Evolutionary conservation across 23 tunicate genomes (phyloP), one percentile per base, ranked within the genome.

Genomic region (Halocynthia roretzi): DNA sequence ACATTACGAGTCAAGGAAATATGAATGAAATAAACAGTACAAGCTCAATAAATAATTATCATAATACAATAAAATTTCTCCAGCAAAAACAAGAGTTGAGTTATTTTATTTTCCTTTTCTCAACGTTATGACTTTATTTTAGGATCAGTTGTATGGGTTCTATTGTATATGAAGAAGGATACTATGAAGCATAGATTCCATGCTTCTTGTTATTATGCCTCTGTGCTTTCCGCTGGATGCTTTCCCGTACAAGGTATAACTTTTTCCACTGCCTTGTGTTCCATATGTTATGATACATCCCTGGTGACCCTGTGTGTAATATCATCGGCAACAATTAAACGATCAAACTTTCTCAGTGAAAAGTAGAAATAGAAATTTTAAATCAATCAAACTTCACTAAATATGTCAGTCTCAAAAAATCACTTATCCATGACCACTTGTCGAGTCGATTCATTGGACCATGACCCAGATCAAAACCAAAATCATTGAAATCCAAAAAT

Each of bases 201-300:
- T 72, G 6, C 92, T 81, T 52, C 98, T 71, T 31, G 71, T 92
- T 61, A 92, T 92, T n/a, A 92, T 44, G 49, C 89, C 98, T 54
- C 93, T 83, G 78, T 92, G 83, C 69, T 83, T 86, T 68, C 98
- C 98, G 40, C 92, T 86, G 60, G 93, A 86, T n/a, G 88, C 98
- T 86, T 92, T 92, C 0, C 98, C 98, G 51, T 82, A 92, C 68
- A 92, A 79, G 18, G 98, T 65, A 61, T 92, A 86, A 77, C 89
- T 92, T 74, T 92, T 92, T 17, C 98, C 98, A 7, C 84, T 87
- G 21, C 84, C 83, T 48, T 85, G 87, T 9, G 84, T 82, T n/a
- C 98, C 98, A 61, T 92, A 92, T 15, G 98, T 61, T 7, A 92
- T 68, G 44, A 86, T 22, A 62, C 98, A 86, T 15, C 87, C 56